Evolutionary conservation across 2,113 vertebrate species (phyloP).

Genomic region (Brachyistius frenatus): DNA sequence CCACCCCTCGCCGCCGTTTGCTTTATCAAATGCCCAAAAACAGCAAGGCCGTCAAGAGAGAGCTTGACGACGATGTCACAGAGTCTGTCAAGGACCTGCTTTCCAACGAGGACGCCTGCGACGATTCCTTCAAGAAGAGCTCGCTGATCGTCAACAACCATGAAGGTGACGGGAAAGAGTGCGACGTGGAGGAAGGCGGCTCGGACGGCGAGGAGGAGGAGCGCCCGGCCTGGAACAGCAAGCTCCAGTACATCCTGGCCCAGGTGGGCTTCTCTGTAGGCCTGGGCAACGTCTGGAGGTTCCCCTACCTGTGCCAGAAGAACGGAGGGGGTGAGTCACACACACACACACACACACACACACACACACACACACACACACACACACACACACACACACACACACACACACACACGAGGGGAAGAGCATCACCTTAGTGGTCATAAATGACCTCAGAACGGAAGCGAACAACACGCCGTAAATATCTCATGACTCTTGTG

Average conservation of each 20-base stretch:
- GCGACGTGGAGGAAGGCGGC: conserved; percentile 86
- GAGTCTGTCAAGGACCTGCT: conserved; percentile 97
- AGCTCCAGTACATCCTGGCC: conserved; percentile 97
- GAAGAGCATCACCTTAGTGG: too few species aligned
- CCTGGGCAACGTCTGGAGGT: conserved; percentile 97
- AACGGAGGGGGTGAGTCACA: conserved; percentile 95
- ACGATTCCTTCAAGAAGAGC: conserved; percentile 96
- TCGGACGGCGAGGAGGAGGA: conserved; percentile 91
- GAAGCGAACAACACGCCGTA: too few species aligned
- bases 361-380: too few species aligned
- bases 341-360: too few species aligned
- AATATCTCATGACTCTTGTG: too few species aligned
- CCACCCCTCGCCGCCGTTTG: conserved; percentile 65
- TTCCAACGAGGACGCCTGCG: conserved; percentile 94
- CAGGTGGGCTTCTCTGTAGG: conserved; percentile 99
- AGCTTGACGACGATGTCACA: conserved; percentile 96
- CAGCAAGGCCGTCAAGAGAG: conserved; percentile 96
- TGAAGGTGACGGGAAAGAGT: conserved; percentile 87
- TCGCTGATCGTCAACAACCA: conserved; percentile 89
- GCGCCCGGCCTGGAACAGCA: conserved; percentile 97
- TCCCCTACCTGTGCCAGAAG: conserved; percentile 98
- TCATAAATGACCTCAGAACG: too few species aligned
- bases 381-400: too few species aligned
- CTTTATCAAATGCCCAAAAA: conserved; percentile 97
- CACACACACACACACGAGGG: too few species aligned